A percentile compares a stretch with the other conserved stretches of the same genome.
These are phyloP conservation scores for Helobdella robusta DNA, from an alignment of 2,888 invertebrate species.

Conservation along the genomic window DNA sequence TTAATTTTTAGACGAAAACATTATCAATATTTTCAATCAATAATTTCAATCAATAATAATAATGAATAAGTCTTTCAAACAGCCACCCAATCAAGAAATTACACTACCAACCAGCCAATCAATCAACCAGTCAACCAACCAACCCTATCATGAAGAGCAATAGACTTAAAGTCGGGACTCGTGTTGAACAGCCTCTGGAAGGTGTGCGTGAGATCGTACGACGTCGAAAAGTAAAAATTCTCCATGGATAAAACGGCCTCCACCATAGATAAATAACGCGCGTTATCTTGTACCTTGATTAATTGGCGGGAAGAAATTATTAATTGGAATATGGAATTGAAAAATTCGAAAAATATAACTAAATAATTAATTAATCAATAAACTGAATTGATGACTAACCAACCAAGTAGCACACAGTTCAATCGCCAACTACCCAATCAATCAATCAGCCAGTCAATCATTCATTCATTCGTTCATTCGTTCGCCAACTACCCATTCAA, in stretches of 20 bases:
- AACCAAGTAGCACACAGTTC: no score
- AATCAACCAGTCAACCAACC: slow-evolving; percentile 29
- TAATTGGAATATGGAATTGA: no score
- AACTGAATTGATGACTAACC: no score
- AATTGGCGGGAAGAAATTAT: no score
- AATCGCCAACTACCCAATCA: no score
- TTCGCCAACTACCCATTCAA: no score
- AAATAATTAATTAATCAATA: no score
- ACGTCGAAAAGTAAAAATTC: slow-evolving; percentile 83
- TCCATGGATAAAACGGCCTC: slow-evolving; percentile 71
- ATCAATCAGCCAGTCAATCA: no score
- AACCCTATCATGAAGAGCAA: slow-evolving; percentile 50
- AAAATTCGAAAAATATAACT: no score
- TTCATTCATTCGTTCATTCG: no score
- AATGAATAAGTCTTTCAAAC: not conserved
- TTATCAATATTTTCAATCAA: no score
- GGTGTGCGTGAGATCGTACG: slow-evolving; percentile 83
- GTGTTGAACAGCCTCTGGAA: slow-evolving; percentile 72
- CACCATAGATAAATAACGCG: slow-evolving; percentile 73
- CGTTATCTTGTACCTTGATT: slow-evolving; percentile 66
- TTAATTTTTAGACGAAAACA: no score
- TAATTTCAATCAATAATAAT: not conserved
- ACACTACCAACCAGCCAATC: not conserved
- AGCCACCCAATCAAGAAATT: slow-evolving; percentile 7
- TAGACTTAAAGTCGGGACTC: slow-evolving; percentile 69